Base-by-base conservation (phyloP, 2,888 invertebrate genomes). In the Embidobia sp. region DNA sequence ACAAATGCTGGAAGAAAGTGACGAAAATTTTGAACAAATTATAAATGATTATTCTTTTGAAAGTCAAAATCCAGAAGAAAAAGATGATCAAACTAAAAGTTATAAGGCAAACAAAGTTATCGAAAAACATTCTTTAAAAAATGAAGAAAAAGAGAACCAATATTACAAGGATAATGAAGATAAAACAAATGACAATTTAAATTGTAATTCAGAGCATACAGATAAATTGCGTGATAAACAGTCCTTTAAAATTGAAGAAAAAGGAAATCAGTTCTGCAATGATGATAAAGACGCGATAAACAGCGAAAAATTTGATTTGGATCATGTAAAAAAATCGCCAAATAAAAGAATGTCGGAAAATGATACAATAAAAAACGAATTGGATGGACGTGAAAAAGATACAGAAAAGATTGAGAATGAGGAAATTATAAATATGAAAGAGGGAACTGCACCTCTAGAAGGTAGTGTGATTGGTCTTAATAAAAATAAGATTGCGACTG, bases 1-100 rank as follows among this genome's bases (percentile, higher is more conserved):
- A 48, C 80, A 77, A 42, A 85, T 84, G 83, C 59, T 85, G 3
- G 64, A 63, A 33, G 61, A 57, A 42, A 77, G 78, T 10, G 82
- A 85, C 0, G 70, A 70, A 4, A 22, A 57, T 40, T 3, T 11
- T 3, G 13, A 35, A 7, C n/a, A n/a, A n/a, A n/a, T n/a, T n/a
- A n/a, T n/a, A n/a, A n/a, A n/a, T n/a, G n/a, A n/a, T n/a, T n/a
- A n/a, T n/a, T n/a, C n/a, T n/a, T n/a, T n/a, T n/a, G n/a, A n/a
- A n/a, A n/a, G n/a, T n/a, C n/a, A n/a, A n/a, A n/a, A n/a, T n/a
- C 1, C 35, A 35, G 29, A n/a, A 11, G 48, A 57, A 33, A 22
- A 51, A 16, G 44, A 33, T 35, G n/a, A 29, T n/a, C 15, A 27
- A 49, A 48, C 1, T 11, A 16, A n/a, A 8, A 26, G 10, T 26